Conservation (phyloP, 2,888 invertebrate genomes). For the Epistrophe grossulariae region DNA sequence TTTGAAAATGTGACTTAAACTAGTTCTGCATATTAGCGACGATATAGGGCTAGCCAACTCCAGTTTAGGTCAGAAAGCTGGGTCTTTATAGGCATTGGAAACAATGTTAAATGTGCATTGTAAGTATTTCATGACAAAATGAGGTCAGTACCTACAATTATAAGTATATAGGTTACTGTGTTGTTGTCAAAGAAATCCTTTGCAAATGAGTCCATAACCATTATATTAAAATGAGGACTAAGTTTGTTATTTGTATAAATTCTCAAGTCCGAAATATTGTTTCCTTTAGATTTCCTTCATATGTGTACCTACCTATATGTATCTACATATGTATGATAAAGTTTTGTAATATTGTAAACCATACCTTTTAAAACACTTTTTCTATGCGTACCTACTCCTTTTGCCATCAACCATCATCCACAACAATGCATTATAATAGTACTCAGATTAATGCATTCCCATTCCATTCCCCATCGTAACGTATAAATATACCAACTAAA, state of each 20-base stretch:
- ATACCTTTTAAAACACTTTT: conserved; percentile 8
- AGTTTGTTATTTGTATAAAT: not conserved
- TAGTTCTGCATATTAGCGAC: too few species aligned
- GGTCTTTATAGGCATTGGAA: not conserved
- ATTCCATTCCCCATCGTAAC: conserved; percentile 56
- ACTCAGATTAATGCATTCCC: conserved; percentile 78
- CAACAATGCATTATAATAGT: conserved; percentile 78
- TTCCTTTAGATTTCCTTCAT: conserved; percentile 17
- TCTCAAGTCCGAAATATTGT: conserved; percentile 20
- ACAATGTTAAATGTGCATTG: not conserved
- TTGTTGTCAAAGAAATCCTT: not conserved
- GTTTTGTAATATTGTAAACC: not conserved
- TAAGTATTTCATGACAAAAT: not conserved
- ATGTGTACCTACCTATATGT: too few species aligned
- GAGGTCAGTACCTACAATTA: not conserved
- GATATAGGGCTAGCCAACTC: too few species aligned
- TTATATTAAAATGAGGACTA: not conserved
- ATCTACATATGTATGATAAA: not conserved
- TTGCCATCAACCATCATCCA: conserved; percentile 26
- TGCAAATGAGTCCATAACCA: conserved; percentile 17
- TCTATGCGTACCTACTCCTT: not conserved
- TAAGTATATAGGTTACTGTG: not conserved
- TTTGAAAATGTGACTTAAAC: too few species aligned
- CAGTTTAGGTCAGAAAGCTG: too few species aligned
- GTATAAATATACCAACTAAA: conserved; percentile 41